Percentiles rank a stretch among this genome's conserved stretches.
Evolutionary conservation across 2,797 vertebrate genomes (phyloP).

Genomic region (Periophthalmus magnuspinnatus): DNA sequence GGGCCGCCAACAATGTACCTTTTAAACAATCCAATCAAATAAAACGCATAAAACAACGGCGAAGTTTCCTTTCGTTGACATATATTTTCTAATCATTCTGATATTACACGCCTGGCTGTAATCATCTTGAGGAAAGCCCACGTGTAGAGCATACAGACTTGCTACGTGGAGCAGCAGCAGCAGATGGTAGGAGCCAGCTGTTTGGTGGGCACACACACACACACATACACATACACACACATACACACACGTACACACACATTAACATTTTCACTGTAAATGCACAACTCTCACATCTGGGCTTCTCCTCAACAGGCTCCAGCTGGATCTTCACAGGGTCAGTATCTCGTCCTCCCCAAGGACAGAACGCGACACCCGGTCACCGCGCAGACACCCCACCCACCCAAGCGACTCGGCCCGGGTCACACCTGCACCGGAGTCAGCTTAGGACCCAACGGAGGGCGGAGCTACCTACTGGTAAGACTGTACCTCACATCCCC

Average conservation of each 20-base stretch:
- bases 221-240: slow-evolving; percentile 17
- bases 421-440: slow-evolving; percentile 48
- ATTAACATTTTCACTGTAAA: slow-evolving; percentile 4
- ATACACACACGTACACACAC: slow-evolving; percentile 31
- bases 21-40: background rate
- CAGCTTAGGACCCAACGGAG: slow-evolving; percentile 31
- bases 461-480: slow-evolving; percentile 24
- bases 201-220: slow-evolving; percentile 63
- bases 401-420: slow-evolving; percentile 20
- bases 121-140: slow-evolving; percentile 32
- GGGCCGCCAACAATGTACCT: background rate
- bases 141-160: slow-evolving; percentile 37
- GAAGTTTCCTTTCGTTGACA: background rate
- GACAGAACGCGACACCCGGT: slow-evolving; percentile 38
- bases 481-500: slow-evolving; percentile 17
- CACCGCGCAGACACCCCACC: slow-evolving; percentile 30
- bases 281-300: slow-evolving; percentile 60
- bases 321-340: slow-evolving; percentile 65
- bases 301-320: slow-evolving; percentile 49
- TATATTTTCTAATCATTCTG: background rate
- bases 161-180: slow-evolving; percentile 50
- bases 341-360: slow-evolving; percentile 67
- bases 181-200: slow-evolving; percentile 83
- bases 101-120: background rate
- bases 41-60: background rate